Evolutionary conservation across 2,113 vertebrate species (phyloP), one percentile per base, ranked within the genome.

Genomic region (Apeltes quadracus): DNA sequence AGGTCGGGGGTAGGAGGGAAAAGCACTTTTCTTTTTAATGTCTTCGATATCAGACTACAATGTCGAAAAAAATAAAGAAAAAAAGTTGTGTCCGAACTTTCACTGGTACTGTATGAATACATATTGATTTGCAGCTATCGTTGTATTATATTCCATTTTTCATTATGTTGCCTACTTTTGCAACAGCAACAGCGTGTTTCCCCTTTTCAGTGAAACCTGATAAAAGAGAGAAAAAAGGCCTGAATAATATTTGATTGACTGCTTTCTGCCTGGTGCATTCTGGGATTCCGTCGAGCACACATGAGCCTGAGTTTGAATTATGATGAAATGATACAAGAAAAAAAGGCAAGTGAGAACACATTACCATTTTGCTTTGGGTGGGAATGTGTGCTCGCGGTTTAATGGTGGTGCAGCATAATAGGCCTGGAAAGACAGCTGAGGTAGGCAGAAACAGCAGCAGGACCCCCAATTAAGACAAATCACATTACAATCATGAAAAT

Each of bases 401-500:
- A 50, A 12, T 15, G 10, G 5, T n/a, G 48, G 44, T 46, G 20
- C 38, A 69, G 69, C 57, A 75, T 77, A 79, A 79, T 13, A 25
- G 53, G 50, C n/a, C 10, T 46, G 7, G 41, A 74, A 59, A 69
- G 68, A 53, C 22, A 62, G 65, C 78, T 73, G 79, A 57, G 72
- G 62, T 12, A 64, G 23, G 61, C 72, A 72, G 82, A 73, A 72
- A 66, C 9, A 75, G 71, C 84, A 72, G 83, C 78, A 85, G 77
- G 69, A 84, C 44, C 56, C 74, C 65, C 79, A 80, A 75, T 89
- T 83, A 76, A 88, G 88, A 77, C 76, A 69, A 54, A 85, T 89
- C 83, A 79, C 54, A 55, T 83, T 84, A 79, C 85, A 90, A 87
- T 92, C 88, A 92, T 84, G 75, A 83, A 89, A 90, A 91, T 88